A percentile compares a stretch with the other conserved stretches of the same genome.
Evolutionary conservation across 2,113 vertebrate species (phyloP).

Genomic region (Amphiprion percula): DNA sequence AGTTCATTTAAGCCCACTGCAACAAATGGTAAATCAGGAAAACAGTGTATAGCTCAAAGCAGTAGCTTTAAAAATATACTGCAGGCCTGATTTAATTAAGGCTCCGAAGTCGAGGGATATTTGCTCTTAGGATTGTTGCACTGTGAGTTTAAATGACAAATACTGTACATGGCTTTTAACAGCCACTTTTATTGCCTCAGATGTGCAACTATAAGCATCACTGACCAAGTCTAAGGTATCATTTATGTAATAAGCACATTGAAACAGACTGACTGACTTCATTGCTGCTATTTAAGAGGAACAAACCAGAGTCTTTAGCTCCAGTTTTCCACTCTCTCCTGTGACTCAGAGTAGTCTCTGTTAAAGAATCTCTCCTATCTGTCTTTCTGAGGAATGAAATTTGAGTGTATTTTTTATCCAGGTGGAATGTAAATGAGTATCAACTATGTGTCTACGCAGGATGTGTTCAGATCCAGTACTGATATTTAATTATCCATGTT

Average conservation of each 20-base stretch:
- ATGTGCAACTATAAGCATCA: conserved; percentile 83
- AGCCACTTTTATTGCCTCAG: conserved; percentile 78
- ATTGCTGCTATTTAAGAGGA: too few species aligned
- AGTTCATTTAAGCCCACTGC: conserved; percentile 85
- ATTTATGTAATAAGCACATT: conserved; percentile 58
- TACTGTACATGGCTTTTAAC: not conserved
- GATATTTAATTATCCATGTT: not conserved
- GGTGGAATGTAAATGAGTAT: too few species aligned
- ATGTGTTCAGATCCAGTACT: not conserved
- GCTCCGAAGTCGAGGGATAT: conserved; percentile 7
- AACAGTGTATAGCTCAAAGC: not conserved
- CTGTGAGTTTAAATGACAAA: conserved; percentile 44
- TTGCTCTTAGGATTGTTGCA: conserved; percentile 19
- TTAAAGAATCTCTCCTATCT: not conserved
- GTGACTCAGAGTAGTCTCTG: not conserved
- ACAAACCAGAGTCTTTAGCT: not conserved
- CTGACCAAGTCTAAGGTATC: conserved; percentile 85
- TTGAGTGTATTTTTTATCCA: too few species aligned
- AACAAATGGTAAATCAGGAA: conserved; percentile 56
- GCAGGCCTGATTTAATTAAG: conserved; percentile 14
- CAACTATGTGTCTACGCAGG: not conserved
- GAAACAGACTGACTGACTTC: not conserved
- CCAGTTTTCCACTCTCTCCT: too few species aligned
- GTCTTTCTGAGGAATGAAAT: too few species aligned
- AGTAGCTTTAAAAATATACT: conserved; percentile 14